These are phyloP conservation scores for Sepioteuthis lessoniana DNA, from an alignment of 2,888 invertebrate genomes.

Conservation along the genomic window DNA sequence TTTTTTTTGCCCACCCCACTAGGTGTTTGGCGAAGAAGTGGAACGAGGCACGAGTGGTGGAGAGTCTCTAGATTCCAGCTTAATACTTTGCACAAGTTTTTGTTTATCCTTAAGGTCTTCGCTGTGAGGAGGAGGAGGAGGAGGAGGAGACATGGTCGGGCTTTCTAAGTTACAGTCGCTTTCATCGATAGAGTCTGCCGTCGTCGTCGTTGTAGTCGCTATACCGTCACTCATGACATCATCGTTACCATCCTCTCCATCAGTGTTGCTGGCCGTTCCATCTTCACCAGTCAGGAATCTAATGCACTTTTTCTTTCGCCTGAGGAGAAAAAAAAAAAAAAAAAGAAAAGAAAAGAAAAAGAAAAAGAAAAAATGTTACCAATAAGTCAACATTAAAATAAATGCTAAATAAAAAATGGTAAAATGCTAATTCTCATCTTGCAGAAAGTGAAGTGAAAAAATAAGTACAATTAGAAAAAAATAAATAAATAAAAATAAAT, in stretches of 20 bases:
- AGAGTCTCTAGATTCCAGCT: slow-evolving; percentile 46
- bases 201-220: slow-evolving; percentile 50
- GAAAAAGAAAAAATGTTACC: not conserved
- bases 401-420: no score
- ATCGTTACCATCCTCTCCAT: slow-evolving; percentile 60
- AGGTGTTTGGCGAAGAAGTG: slow-evolving; percentile 34
- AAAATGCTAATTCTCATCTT: no score
- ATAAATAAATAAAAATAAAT: no score
- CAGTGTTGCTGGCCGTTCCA: slow-evolving; percentile 59
- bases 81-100: slow-evolving; percentile 10
- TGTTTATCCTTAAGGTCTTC: slow-evolving; percentile 38
- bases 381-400: no score
- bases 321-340: slow-evolving; percentile 57
- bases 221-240: slow-evolving; percentile 60
- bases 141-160: slow-evolving; percentile 55
- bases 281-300: slow-evolving; percentile 71
- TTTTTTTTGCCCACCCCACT: not conserved
- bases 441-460: no score
- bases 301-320: slow-evolving; percentile 78
- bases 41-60: slow-evolving; percentile 48
- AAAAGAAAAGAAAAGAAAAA: not conserved
- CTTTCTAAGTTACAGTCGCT: slow-evolving; percentile 65
- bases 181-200: slow-evolving; percentile 60
- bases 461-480: no score
- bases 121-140: slow-evolving; percentile 39